Base-by-base conservation (phyloP, 1,140 invertebrate genomes). In the Drosophila chauvacae region DNA sequence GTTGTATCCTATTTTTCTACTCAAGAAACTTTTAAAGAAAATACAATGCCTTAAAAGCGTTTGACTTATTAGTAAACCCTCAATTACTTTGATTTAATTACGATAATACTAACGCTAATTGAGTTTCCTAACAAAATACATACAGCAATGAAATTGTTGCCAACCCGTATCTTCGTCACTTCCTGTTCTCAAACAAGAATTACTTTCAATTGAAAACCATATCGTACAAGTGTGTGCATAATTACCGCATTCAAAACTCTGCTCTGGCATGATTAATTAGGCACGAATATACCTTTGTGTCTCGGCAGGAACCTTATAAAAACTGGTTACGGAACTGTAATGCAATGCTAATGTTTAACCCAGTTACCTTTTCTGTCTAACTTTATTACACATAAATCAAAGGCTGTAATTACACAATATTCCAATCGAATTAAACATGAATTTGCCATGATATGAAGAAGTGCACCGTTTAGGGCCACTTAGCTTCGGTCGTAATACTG, bases 181-280 rank as follows among this genome's bases (percentile, higher is more conserved):
- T 28, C 65, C 63, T 48, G 44, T n/a, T 50, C 13, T 28, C 10
- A 23, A 48, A 33, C 23, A n/a, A 63, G n/a, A 39, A 41, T 47
- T 13, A 13, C n/a, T 45, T 35, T 30, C 18, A 30, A 48, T 20
- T 50, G 18, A 14, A 63, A 50, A 55, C 14, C 14, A 23, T 23
- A 23, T 37, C 14, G 13, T 0, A 18, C 58, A 16, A 13, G 16
- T 51, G 45, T 35, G 3, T 66, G 57, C 33, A 62, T 61, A 48
- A 66, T 66, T 66, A 47, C 30, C 56, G 11, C 45, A 20, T 33
- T 65, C 23, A 53, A 30, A 55, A 55, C 30, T 53, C 28, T n/a
- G 30, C 18, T 53, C 28, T 39, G 61, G 35, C 47, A 66, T 70
- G 66, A 68, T 70, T 53, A 70, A 70, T 70, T 66, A 70, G 16